Evolutionary conservation across 1,140 invertebrate species (phyloP).

Genomic region (Saccostrea cuccullata): DNA sequence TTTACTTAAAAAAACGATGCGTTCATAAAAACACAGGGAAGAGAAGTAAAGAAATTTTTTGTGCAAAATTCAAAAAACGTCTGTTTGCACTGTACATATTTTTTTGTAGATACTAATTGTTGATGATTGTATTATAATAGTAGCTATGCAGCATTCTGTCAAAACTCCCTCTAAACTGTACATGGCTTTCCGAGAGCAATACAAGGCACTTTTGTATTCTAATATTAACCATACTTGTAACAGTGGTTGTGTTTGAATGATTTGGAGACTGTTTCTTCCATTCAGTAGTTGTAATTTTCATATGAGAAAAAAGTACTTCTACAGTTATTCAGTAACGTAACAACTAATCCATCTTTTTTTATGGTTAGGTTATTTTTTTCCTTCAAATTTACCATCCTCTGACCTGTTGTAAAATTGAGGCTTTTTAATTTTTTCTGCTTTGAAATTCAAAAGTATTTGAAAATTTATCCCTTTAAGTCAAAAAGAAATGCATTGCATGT

Average conservation of each 20-base stretch:
- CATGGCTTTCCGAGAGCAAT: not conserved
- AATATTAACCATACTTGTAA: not conserved
- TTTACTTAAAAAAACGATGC: not conserved
- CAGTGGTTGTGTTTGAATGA: not conserved
- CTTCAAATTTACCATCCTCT: too few relatives aligned
- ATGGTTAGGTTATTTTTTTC: too few relatives aligned
- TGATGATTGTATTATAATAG: not conserved
- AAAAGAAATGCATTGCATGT: not conserved
- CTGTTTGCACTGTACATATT: constrained; percentile 16
- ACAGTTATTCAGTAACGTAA: not conserved
- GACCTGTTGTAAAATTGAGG: too few relatives aligned
- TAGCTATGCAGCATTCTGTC: constrained; percentile 26
- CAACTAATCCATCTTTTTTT: too few relatives aligned
- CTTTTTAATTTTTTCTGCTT: too few relatives aligned
- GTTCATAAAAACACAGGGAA: constrained; percentile 9
- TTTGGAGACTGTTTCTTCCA: not conserved
- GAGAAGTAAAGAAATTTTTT: not conserved
- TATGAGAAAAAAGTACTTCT: not conserved
- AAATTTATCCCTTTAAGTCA: not conserved
- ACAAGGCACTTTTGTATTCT: constrained; percentile 7
- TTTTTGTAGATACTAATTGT: constrained; percentile 12
- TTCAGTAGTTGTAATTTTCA: not conserved
- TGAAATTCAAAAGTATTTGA: not conserved
- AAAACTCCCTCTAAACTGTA: constrained; percentile 23
- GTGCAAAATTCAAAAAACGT: not conserved